Percentiles rank a stretch among this genome's conserved stretches.
These are phyloP conservation scores for Pungitius pungitius DNA, from an alignment of 2,113 vertebrate genomes.

Conservation along the genomic window DNA sequence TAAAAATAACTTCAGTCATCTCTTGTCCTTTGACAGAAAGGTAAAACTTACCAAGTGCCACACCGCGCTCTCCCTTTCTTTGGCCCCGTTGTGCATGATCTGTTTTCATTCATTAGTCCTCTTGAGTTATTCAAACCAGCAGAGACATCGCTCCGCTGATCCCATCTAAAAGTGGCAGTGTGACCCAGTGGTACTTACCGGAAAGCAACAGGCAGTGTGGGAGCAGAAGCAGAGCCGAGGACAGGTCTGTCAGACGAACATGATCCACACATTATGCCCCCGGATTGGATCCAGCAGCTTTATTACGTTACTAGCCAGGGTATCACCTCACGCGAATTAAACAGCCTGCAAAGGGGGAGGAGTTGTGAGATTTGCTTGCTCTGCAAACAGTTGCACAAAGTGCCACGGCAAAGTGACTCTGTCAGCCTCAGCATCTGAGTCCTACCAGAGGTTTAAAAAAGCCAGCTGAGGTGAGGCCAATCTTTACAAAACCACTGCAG, in stretches of 20 bases:
- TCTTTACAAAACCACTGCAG: slow-evolving; percentile 1
- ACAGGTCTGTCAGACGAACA: slow-evolving; percentile 61
- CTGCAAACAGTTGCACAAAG: slow-evolving; percentile 39
- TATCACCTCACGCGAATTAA: slow-evolving; percentile 69
- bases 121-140: slow-evolving; percentile 39
- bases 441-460: slow-evolving; percentile 17
- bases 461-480: not conserved
- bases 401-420: slow-evolving; percentile 2
- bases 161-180: slow-evolving; percentile 27
- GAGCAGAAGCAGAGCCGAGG: slow-evolving; percentile 40
- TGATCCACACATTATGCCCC: slow-evolving; percentile 64
- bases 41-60: slow-evolving; percentile 64
- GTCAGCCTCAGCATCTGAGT: slow-evolving; percentile 43
- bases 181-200: slow-evolving; percentile 65
- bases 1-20: not conserved
- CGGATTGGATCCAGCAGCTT: slow-evolving; percentile 69
- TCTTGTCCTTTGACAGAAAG: not conserved
- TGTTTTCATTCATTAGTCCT: slow-evolving; percentile 63
- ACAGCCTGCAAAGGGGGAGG: slow-evolving; percentile 58
- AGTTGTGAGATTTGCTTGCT: slow-evolving; percentile 36
- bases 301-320: slow-evolving; percentile 66
- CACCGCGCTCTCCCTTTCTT: slow-evolving; percentile 35
- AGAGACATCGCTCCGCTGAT: slow-evolving; percentile 35
- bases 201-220: slow-evolving; percentile 51
- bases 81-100: slow-evolving; percentile 34